Conservation (phyloP, 1,140 invertebrate species). For the Chironomus striatipennis region DNA sequence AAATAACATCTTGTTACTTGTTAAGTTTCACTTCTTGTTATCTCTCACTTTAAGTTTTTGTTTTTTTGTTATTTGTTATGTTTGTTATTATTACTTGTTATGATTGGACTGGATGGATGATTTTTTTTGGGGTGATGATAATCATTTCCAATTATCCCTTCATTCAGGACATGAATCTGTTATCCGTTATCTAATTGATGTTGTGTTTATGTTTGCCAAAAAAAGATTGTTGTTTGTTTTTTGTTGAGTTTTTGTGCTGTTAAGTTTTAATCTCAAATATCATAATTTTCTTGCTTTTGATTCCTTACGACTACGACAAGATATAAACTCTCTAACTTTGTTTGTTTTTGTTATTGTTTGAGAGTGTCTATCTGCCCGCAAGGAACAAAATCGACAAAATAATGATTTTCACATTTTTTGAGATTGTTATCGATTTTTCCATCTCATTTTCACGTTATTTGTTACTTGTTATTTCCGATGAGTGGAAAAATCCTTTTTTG, state of each 20-base stretch:
- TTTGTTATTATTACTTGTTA: not conserved
- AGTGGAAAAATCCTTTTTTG: not conserved
- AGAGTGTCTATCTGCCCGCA: not conserved
- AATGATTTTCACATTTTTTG: not conserved
- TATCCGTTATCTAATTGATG: not conserved
- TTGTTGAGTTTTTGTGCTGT: not conserved
- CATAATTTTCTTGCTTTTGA: not conserved
- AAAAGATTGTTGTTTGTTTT: not conserved
- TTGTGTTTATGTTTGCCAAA: constrained; percentile 4
- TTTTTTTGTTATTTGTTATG: not conserved
- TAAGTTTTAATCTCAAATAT: not conserved
- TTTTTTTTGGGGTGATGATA: too few species aligned
- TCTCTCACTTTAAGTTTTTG: not conserved
- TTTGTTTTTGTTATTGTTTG: not conserved
- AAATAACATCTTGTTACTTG: constrained; percentile 8
- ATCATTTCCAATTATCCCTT: not conserved
- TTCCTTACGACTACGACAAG: not conserved
- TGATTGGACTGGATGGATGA: not conserved
- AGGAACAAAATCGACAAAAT: constrained; percentile 8
- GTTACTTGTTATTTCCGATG: too few species aligned
- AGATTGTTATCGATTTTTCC: too few species aligned
- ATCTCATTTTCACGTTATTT: too few species aligned
- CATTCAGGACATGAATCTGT: not conserved
- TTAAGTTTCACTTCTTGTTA: constrained; percentile 8
- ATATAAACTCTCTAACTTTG: not conserved